A percentile compares a stretch with the other conserved stretches of the same genome.
Conservation (phyloP, 2,888 invertebrate genomes). For the Synanthedon myopaeformis region DNA sequence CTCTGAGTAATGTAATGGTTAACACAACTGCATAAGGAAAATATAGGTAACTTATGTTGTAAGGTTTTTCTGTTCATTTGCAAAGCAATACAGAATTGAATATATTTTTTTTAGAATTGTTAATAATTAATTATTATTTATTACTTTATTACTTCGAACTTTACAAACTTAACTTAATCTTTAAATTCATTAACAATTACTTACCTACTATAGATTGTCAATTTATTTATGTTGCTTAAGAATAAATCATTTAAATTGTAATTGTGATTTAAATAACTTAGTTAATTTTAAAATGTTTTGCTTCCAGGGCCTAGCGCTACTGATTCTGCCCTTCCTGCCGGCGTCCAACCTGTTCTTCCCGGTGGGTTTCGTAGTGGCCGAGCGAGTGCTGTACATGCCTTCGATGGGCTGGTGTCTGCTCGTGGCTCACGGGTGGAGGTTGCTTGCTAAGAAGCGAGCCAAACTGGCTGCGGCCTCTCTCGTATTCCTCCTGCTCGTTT, state of each 20-base stretch:
- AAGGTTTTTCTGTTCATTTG: no score
- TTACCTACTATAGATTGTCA: not conserved
- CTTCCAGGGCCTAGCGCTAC: constrained; percentile 84
- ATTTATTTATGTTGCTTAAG: not conserved
- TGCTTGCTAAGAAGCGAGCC: constrained; percentile 74
- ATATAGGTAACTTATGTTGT: no score
- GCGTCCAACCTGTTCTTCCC: constrained; percentile 98
- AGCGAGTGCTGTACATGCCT: constrained; percentile 94
- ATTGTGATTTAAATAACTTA: not conserved
- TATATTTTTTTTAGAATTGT: no score
- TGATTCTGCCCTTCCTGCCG: constrained; percentile 92
- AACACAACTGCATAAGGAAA: no score
- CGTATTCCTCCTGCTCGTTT: constrained; percentile 79
- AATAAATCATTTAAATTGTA: not conserved
- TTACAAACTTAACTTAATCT: not conserved
- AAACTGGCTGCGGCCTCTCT: constrained; percentile 76
- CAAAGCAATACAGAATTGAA: no score
- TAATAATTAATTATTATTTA: no score
- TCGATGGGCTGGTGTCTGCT: constrained; percentile 98
- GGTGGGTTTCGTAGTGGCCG: constrained; percentile 97
- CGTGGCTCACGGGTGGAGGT: constrained; percentile 87
- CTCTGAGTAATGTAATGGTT: no score
- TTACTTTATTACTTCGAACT: no score
- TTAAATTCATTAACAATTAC: not conserved
- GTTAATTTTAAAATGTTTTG: constrained; percentile 6